A percentile compares a stretch with the other conserved stretches of the same genome.
Evolutionary conservation across 2,888 invertebrate genomes (phyloP).

Genomic region (Drepana falcataria): DNA sequence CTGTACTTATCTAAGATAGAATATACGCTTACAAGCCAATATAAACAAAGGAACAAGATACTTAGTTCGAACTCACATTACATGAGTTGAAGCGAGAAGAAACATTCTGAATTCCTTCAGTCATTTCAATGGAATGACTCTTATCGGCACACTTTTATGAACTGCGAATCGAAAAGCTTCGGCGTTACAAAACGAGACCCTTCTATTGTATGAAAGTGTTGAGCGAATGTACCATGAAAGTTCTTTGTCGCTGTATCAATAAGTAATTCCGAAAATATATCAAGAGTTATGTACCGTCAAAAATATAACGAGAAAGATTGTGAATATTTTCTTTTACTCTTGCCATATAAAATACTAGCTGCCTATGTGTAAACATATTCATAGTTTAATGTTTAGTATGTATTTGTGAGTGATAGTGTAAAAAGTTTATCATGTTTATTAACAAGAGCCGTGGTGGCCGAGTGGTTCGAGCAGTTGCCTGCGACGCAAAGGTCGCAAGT

Average conservation of each 20-base stretch:
- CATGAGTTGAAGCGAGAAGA: conserved; percentile 10
- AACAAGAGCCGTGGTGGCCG: too few relatives aligned
- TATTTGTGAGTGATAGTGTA: too few relatives aligned
- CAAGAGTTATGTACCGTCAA: conserved; percentile 17
- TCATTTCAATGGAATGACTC: conserved; percentile 67
- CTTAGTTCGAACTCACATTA: conserved; percentile 14
- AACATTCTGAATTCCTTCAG: conserved; percentile 58
- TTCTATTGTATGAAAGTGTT: conserved; percentile 64
- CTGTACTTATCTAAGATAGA: conserved; percentile 37
- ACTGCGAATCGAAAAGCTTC: conserved; percentile 68
- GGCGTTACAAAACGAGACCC: conserved; percentile 65
- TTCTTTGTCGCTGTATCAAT: conserved; percentile 50
- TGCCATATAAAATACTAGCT: neutral
- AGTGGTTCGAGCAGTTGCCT: too few relatives aligned
- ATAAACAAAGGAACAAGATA: conserved; percentile 52
- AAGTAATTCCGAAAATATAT: conserved; percentile 38
- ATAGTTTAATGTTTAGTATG: neutral
- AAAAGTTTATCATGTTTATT: too few relatives aligned
- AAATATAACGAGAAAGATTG: conserved; percentile 25
- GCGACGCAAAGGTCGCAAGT: too few relatives aligned
- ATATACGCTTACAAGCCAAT: conserved; percentile 41
- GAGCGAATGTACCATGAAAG: conserved; percentile 56
- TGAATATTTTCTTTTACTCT: conserved; percentile 7
- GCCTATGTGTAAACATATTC: neutral
- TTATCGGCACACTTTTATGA: conserved; percentile 72